Base-by-base conservation (phyloP, 2,888 invertebrate species). In the Atherix ibis region DNA sequence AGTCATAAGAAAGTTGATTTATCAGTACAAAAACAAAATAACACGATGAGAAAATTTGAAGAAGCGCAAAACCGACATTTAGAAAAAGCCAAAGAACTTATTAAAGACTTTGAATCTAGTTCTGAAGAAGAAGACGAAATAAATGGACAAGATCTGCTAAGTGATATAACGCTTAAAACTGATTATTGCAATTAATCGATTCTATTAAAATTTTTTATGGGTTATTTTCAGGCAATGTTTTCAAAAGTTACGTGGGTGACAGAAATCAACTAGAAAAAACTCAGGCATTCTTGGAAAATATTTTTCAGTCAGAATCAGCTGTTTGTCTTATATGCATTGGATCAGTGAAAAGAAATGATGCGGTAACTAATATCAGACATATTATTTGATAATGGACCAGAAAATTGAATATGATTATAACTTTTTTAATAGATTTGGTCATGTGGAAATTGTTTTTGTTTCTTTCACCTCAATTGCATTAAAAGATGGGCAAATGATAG, bases 401-500 rank as follows among this genome's bases (percentile, higher is more conserved):
- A n/a, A n/a, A n/a, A n/a, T n/a, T n/a, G n/a, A n/a, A n/a, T n/a
- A n/a, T n/a, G n/a, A n/a, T n/a, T n/a, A n/a, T 31, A 14, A 6
- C 18, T 16, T 31, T 33, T n/a, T n/a, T n/a, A n/a, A 45, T 46
- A 78, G 67, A 80, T 92, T 40, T 94, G 94, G 94, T 81, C 73
- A 27, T 94, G 94, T 51, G 61, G 61, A 5, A 73, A 75, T 38
- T 94, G 94, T 52, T 82, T 68, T 52, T 80, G 81, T 30, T 78
- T 80, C 50, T 79, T 92, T 50, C 94, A 94, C 61, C 63, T 94
- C 22, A 67, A 70, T 29, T 94, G 94, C 52, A 82, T 91, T 42
- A 85, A 85, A 54, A 76, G 84, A 50, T 94, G 94, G 94, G 78
- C 85, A 1, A 81, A 79, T 47, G 91, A 94, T 52, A 85, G 82